Base-by-base conservation (phyloP, 2,888 invertebrate genomes). In the Apodemia hepburni region DNA sequence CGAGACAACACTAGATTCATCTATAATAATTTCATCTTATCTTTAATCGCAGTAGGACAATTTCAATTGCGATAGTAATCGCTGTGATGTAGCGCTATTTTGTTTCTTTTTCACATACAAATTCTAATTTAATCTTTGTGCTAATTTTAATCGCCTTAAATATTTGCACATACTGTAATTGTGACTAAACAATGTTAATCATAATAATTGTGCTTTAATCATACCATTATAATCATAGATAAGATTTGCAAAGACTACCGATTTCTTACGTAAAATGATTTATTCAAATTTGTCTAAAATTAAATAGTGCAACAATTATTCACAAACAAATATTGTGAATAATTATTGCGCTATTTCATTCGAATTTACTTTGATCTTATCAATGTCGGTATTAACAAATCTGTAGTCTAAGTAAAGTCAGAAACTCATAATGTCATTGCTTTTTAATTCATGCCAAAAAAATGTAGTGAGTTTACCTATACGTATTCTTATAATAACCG, bases 381-480 rank as follows among this genome's bases (percentile, higher is more conserved):
- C 35, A 9, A 35, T 38, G 12, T 38, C 38, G 4, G 12, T 38
- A 38, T 12, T 3, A 38, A 0, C 0, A 12, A 38, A 38, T 38
- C 38, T 12, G 12, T 38, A 38, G 38, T 38, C 38, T 38, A 4
- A 38, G 12, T 0, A 38, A 12, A 12, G 38, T 38, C 38, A 12
- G 12, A 11, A 38, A 11, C 12, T 38, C 38, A 38, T 38, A 33
- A 38, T 38, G 38, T 22, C 68, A 65, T 69, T 66, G 69, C 70
- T 67, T 65, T 62, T 29, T 57, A 61, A 62, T 64, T 38, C 65
- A 64, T 66, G 54, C 58, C 18, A 57, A 64, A 57, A 64, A 67
- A 66, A 65, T 61, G 65, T 66, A 57, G 62, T 63, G 68, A 69
- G 66, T 66, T 65, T 45, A 27, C 38, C 38, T 38, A 12, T 38